phyloP scores from a whole-genome alignment of 2,113 vertebrate genomes.

The Psophia crepitans region DNA sequence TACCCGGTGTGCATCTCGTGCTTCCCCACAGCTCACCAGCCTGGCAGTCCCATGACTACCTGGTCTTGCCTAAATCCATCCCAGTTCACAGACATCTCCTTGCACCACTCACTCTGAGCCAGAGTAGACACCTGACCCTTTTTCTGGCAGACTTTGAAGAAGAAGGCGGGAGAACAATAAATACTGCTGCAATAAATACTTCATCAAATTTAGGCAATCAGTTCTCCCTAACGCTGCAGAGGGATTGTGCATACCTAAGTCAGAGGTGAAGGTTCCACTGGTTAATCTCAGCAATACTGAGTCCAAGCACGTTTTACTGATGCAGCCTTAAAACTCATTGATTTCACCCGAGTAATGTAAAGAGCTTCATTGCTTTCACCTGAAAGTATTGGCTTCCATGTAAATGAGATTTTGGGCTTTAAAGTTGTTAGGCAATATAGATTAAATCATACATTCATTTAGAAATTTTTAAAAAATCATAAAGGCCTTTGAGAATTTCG shows the following conservation, averaged over 20 bases:
- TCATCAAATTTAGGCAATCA: not conserved
- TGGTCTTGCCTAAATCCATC: not conserved
- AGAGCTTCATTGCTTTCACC: not conserved
- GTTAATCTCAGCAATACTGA: not conserved
- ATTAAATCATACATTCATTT: not conserved
- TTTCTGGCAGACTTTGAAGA: not conserved
- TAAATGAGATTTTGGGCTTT: not conserved
- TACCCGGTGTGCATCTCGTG: not conserved
- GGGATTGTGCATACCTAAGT: not conserved
- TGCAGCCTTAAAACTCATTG: not conserved
- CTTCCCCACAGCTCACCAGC: not conserved
- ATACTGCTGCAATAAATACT: not conserved
- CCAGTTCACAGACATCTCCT: not conserved
- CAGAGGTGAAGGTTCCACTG: not conserved
- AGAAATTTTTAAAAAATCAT: not conserved
- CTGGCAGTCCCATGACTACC: too few species aligned
- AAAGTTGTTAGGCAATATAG: not conserved
- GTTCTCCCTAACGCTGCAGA: not conserved
- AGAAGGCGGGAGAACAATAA: not conserved
- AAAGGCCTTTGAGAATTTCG: not conserved
- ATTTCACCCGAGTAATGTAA: not conserved
- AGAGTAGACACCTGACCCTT: not conserved
- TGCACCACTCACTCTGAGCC: not conserved
- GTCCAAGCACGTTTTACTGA: not conserved
- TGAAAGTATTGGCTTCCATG: not conserved